Evolutionary conservation across 1,140 invertebrate genomes (phyloP).

Genomic region (Drosophila fuyamai): DNA sequence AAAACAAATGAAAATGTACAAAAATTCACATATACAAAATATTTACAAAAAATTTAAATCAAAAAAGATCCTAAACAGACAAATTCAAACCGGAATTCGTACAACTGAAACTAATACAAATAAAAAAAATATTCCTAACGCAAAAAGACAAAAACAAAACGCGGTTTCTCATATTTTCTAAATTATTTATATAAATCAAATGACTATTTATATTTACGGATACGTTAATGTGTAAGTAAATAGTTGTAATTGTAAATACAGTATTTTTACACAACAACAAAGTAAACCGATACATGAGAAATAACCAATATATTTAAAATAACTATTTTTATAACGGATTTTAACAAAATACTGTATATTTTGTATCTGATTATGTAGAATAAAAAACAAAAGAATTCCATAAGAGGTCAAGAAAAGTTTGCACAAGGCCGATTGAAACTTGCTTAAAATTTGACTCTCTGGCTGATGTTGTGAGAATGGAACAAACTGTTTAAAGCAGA

Average conservation of each 20-base stretch:
- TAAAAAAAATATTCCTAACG: slow-evolving; percentile 72
- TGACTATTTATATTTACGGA: slow-evolving; percentile 73
- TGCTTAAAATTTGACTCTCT: slow-evolving; percentile 5
- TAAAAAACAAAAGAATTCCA: slow-evolving; percentile 68
- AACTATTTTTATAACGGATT: slow-evolving; percentile 77
- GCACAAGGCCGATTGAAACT: slow-evolving; percentile 16
- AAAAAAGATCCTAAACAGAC: slow-evolving; percentile 39
- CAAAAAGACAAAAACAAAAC: slow-evolving; percentile 72
- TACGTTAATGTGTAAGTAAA: slow-evolving; percentile 68
- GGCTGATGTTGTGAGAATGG: no score
- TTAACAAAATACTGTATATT: slow-evolving; percentile 57
- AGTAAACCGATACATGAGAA: slow-evolving; percentile 41
- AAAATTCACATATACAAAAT: slow-evolving; percentile 71
- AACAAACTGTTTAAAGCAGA: neutral
- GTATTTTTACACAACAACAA: slow-evolving; percentile 71
- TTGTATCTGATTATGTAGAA: slow-evolving; percentile 57
- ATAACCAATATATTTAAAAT: slow-evolving; percentile 65
- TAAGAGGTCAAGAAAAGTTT: slow-evolving; percentile 42
- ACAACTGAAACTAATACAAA: slow-evolving; percentile 76
- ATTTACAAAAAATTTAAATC: slow-evolving; percentile 60
- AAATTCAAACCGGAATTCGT: slow-evolving; percentile 65
- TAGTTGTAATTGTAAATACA: slow-evolving; percentile 80
- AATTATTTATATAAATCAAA: slow-evolving; percentile 80
- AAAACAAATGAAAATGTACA: slow-evolving; percentile 67
- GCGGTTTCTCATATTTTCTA: slow-evolving; percentile 82